Evolutionary conservation across 2,113 vertebrate genomes (phyloP), one percentile per base, ranked within the genome.

Genomic region (Recurvirostra avosetta): DNA sequence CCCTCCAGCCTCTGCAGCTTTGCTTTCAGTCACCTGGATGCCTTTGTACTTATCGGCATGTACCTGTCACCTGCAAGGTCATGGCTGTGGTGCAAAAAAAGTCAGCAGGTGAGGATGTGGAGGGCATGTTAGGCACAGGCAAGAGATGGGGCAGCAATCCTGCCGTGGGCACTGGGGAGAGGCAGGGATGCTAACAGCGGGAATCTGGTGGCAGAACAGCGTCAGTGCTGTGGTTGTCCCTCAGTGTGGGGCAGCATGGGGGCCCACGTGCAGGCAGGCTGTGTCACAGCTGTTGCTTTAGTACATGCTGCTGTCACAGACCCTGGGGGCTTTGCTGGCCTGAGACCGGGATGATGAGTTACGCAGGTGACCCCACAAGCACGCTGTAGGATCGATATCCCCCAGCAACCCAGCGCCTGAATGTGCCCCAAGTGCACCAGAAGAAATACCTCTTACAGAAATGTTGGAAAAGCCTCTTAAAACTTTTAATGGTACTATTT

Each of bases 401-500:
- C 81, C 58, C 49, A 82, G 66, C 89, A 91, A 73, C 70, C 76
- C 12, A 2, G 16, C 0, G 2, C 66, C 78, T 62, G 74, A 56
- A 92, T 73, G 74, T 91, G 91, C 80, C 86, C 74, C 1, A 0
- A 87, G 86, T 73, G 71, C 72, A 82, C 36, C 40, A 94, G 77
- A 86, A 92, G 91, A 96, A 94, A 94, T 75, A 75, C 40, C 58
- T 97, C 80, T 61, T 89, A 53, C 83, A 89, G 76, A 82, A 91
- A 45, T 91, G 86, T 92, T 95, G 85, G 90, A 96, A 66, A 88
- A 73, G 47, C 73, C 80, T 92, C 87, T 95, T 95, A 95, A 95
- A 88, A 94, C 84, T 90, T 94, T 92, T 90, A 95, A 95, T 94
- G 74, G 92, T 11, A 74, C 92, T 91, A 94, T 95, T 97, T 97